phyloP scores from a whole-genome alignment of 2,797 vertebrate genomes.

The Falco concolor region DNA sequence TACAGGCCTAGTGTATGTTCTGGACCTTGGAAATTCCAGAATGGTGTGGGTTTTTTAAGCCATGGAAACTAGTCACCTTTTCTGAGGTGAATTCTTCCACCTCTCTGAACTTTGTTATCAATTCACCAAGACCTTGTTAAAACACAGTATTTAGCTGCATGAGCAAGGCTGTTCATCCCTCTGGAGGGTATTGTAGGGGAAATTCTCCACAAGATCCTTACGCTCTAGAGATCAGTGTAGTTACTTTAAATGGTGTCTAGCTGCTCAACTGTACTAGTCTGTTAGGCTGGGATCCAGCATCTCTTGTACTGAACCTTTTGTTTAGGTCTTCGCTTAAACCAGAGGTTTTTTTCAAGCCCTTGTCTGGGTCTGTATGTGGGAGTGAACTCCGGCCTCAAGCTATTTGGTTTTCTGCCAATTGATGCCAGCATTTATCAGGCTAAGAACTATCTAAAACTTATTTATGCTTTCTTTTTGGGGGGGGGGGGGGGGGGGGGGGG shows the following conservation, averaged over 20 bases:
- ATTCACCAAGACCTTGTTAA: background rate
- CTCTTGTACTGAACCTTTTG: background rate
- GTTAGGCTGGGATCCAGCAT: background rate
- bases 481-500: too few species aligned
- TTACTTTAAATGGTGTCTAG: background rate
- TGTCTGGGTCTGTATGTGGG: background rate
- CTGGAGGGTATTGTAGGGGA: background rate
- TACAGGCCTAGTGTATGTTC: background rate
- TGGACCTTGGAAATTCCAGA: background rate
- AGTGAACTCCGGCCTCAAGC: background rate
- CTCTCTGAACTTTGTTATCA: background rate
- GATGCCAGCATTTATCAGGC: background rate
- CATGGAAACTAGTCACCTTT: background rate
- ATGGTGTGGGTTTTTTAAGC: background rate
- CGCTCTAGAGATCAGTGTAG: background rate
- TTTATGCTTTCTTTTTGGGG: fast-evolving
- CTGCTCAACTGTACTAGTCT: background rate
- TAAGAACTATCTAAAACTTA: background rate
- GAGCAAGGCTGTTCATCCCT: background rate
- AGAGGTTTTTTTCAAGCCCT: background rate
- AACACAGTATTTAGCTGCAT: background rate
- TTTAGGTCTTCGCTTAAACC: background rate
- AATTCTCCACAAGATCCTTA: background rate
- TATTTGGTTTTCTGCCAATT: background rate
- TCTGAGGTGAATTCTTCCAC: background rate